Evolutionary conservation across 2,797 vertebrate genomes (phyloP), one percentile per base, ranked within the genome.

Genomic region (Macrochelys suwanniensis): DNA sequence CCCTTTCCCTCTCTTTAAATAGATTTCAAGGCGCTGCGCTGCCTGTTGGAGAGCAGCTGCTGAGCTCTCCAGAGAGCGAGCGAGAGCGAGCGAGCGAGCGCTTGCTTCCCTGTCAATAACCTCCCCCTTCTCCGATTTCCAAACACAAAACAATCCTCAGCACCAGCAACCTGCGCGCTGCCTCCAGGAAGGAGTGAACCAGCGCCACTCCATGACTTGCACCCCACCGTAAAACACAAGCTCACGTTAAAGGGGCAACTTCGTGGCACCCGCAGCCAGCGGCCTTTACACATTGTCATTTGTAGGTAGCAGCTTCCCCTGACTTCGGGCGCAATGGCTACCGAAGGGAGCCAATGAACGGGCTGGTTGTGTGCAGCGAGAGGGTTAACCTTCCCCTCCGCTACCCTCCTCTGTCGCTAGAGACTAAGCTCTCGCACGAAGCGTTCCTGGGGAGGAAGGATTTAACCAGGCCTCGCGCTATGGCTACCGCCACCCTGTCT

Each of bases 1-100:
- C 97, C 97, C 97, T 96, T 97, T 97, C 97, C 96, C 96, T 98
- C 98, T 97, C 97, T 98, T 98, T 98, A 98, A 98, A 98, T 98
- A 98, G 98, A 98, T 98, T 98, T 98, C 98, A 97, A 98, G 98
- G 98, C 98, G 97, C 98, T 97, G 98, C 98, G 97, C 98, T 97
- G 98, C 98, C 98, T 98, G 98, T 97, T 97, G 98, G 97, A 98
- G 97, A 98, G 98, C 98, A 98, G 98, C 97, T 97, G 98, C 94
- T 96, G 96, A 96, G 97, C 97, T 98, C 98, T 98, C 98, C 95
- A 95, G 96, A 98, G 98, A 97, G 92, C 90, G 82, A 68, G 92
- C 85, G 92, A n/a, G 76, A 54, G 53, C 19, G 78, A 80, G 78
- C 45, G 21, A 54, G 53, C 87, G 85, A 94, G 97, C 97, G 97